phyloP scores from a whole-genome alignment of 2,113 vertebrate species.

The Xyrauchen texanus region DNA sequence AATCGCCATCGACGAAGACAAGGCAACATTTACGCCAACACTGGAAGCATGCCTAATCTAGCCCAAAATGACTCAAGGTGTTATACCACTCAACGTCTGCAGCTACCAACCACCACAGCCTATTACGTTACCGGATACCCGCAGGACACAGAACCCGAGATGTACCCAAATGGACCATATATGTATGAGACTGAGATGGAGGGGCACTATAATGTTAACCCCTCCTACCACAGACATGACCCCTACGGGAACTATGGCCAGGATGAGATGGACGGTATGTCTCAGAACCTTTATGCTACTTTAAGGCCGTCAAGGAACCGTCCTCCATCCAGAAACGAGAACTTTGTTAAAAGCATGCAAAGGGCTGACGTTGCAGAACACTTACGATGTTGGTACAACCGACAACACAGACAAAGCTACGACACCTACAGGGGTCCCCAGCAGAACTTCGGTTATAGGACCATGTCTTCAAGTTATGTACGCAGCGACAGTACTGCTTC shows the following conservation, averaged over 20 bases:
- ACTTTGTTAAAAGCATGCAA: constrained; percentile 84
- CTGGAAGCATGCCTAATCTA: constrained; percentile 96
- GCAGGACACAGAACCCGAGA: constrained; percentile 74
- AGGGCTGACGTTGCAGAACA: constrained; percentile 92
- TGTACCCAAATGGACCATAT: constrained; percentile 77
- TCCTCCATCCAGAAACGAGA: constrained; percentile 74
- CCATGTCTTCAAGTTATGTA: constrained; percentile 77
- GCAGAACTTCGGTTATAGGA: constrained; percentile 82
- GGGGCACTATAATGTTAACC: constrained; percentile 90
- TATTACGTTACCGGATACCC: constrained; percentile 87
- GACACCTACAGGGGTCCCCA: constrained; percentile 85
- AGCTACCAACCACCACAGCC: constrained; percentile 77
- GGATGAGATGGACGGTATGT: constrained; percentile 78
- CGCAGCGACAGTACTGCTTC: constrained; percentile 77
- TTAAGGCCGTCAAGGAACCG: constrained; percentile 84
- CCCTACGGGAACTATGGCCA: constrained; percentile 76
- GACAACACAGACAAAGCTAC: constrained; percentile 83
- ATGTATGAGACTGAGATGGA: constrained; percentile 87
- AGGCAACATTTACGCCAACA: constrained; percentile 80
- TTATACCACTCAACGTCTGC: constrained; percentile 70
- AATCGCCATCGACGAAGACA: constrained; percentile 82
- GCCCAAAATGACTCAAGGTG: constrained; percentile 81
- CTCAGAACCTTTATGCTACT: constrained; percentile 88
- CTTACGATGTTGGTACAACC: constrained; percentile 93
- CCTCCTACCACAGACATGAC: constrained; percentile 77